phyloP scores from a whole-genome alignment of 2,113 vertebrate genomes.

The Indri indri region DNA sequence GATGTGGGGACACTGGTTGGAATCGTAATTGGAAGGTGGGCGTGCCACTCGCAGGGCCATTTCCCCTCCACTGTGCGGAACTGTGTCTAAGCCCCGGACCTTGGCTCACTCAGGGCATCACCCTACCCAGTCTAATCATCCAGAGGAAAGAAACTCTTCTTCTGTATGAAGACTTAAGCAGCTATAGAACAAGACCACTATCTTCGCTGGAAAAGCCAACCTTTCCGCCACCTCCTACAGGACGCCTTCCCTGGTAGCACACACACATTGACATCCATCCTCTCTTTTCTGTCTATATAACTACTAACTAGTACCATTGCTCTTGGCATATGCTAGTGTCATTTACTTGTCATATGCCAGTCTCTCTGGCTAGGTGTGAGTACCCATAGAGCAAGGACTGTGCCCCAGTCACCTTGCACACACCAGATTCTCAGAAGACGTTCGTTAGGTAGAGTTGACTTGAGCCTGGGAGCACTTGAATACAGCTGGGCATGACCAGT shows the following conservation, averaged over 20 bases:
- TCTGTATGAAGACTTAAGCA: neutral
- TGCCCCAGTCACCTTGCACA: neutral
- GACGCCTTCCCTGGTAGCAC: neutral
- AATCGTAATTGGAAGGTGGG: neutral
- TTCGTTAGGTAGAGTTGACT: neutral
- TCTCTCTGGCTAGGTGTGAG: neutral
- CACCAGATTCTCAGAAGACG: neutral
- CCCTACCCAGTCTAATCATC: no score
- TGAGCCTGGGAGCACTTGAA: neutral
- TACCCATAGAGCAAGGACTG: neutral
- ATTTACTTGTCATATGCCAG: neutral
- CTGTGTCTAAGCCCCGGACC: neutral
- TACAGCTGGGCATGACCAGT: neutral
- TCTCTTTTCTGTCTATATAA: neutral
- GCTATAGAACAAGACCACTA: neutral
- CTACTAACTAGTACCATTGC: no score
- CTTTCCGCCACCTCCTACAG: neutral
- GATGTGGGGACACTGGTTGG: neutral
- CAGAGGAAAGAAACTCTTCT: neutral
- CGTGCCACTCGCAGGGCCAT: neutral
- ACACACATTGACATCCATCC: no score
- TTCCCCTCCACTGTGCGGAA: neutral
- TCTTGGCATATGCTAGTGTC: neutral
- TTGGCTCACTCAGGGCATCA: no score
- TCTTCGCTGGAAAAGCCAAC: neutral